A percentile compares a stretch with the other conserved stretches of the same genome.
phyloP scores from a whole-genome alignment of 2,888 invertebrate species.

The Gisinianus flammeolus region DNA sequence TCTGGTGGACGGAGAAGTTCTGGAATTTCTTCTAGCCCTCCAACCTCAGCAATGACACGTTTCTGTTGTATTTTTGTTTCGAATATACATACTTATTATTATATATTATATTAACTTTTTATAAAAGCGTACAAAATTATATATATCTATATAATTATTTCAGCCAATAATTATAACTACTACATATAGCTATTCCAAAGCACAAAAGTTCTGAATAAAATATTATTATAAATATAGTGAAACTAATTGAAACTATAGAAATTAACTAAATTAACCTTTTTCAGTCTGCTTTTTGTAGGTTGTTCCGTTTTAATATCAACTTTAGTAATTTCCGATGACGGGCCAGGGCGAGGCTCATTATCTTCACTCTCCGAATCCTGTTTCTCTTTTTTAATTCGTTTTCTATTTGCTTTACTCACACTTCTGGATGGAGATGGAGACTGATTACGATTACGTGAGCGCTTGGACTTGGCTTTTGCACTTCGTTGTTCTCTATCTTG shows the following conservation, averaged over 20 bases:
- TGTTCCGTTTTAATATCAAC: conserved; percentile 45
- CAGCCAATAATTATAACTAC: neutral
- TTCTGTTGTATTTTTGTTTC: conserved; percentile 56
- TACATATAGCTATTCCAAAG: neutral
- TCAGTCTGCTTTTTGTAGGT: conserved; percentile 16
- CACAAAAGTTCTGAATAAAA: too few species aligned
- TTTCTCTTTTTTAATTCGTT: conserved; percentile 39
- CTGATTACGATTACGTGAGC: conserved; percentile 30
- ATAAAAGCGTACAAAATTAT: neutral
- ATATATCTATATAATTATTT: neutral
- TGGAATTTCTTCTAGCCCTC: conserved; percentile 68
- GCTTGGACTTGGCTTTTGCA: conserved; percentile 16
- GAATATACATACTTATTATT: conserved; percentile 10
- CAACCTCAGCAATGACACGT: conserved; percentile 49
- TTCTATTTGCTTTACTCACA: conserved; percentile 38
- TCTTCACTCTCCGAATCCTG: conserved; percentile 51
- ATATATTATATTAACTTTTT: neutral
- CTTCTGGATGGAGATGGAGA: conserved; percentile 39
- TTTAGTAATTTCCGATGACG: conserved; percentile 47
- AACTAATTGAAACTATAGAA: neutral
- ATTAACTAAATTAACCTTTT: conserved; percentile 21
- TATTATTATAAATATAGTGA: too few species aligned
- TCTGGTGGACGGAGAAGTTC: conserved; percentile 84
- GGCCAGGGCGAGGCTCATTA: conserved; percentile 53
- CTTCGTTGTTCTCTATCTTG: neutral